Evolutionary conservation across 1,140 invertebrate genomes (phyloP).

Genomic region (Aphidius gifuensis): DNA sequence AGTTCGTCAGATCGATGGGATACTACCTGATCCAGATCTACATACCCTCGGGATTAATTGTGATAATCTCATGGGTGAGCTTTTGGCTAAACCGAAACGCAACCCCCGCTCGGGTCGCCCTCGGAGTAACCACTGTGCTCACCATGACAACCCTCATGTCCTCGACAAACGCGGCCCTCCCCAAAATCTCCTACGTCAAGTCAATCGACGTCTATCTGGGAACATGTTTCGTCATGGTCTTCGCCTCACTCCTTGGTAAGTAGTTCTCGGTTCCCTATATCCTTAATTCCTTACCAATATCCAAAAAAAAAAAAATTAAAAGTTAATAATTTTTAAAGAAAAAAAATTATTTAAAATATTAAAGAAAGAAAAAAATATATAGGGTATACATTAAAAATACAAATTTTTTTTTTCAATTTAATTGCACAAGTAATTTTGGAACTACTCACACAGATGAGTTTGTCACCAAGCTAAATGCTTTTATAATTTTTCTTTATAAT

Average conservation of each 20-base stretch:
- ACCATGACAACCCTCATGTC: constrained; percentile 99
- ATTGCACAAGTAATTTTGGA: not conserved
- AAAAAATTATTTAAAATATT: not conserved
- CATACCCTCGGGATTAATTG: constrained; percentile 96
- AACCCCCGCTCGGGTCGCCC: constrained; percentile 91
- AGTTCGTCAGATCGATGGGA: constrained; percentile 96
- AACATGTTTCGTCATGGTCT: constrained; percentile 97
- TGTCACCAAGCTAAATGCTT: constrained; percentile 9
- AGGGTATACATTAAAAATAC: not conserved
- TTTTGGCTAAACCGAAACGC: constrained; percentile 95
- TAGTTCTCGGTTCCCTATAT: constrained; percentile 31
- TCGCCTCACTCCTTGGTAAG: constrained; percentile 89
- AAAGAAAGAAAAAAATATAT: too few species aligned
- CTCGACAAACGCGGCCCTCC: constrained; percentile 94
- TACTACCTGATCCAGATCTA: constrained; percentile 99
- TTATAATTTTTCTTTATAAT: constrained; percentile 10
- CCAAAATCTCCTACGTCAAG: constrained; percentile 98
- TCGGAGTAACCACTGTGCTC: constrained; percentile 95
- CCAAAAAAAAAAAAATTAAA: not conserved
- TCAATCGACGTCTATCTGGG: constrained; percentile 97
- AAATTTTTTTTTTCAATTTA: not conserved
- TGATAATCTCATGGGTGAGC: constrained; percentile 98
- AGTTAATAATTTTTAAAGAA: not conserved
- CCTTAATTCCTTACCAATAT: not conserved
- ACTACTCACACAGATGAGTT: constrained; percentile 25